A percentile compares a stretch with the other conserved stretches of the same genome.
Evolutionary conservation across 1,140 invertebrate genomes (phyloP).

Genomic region (Chironomus tepperi): DNA sequence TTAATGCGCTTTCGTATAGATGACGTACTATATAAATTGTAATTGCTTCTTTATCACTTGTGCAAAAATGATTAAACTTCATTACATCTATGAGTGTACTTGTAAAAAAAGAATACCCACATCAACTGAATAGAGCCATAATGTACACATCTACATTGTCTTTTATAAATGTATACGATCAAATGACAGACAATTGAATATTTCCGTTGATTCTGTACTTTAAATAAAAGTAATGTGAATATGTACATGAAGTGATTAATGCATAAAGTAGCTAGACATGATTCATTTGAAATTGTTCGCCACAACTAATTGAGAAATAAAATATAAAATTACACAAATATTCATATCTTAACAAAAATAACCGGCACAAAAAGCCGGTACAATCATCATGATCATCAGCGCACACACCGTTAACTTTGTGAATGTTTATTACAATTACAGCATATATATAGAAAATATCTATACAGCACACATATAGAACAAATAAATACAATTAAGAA

Average conservation of each 20-base stretch:
- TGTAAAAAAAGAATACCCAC: neutral
- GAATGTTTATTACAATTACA: neutral
- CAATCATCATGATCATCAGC: neutral
- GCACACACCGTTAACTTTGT: neutral
- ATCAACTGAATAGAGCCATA: neutral
- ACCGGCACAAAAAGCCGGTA: neutral
- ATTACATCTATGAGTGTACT: neutral
- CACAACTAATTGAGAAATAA: no score
- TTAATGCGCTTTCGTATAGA: neutral
- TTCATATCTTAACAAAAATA: neutral
- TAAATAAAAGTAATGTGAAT: no score
- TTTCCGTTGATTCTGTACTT: neutral
- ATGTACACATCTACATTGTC: slow-evolving; percentile 5
- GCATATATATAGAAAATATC: neutral
- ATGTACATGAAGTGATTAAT: no score
- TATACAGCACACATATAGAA: neutral
- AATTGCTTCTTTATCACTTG: slow-evolving; percentile 4
- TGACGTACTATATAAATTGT: neutral
- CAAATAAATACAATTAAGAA: no score
- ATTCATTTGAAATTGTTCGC: no score
- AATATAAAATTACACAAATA: no score
- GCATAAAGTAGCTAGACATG: no score
- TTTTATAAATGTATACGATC: neutral
- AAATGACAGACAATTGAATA: neutral
- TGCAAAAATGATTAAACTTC: neutral